These are phyloP conservation scores for Dascillus cervinus DNA, from an alignment of 2,888 invertebrate species.

Conservation along the genomic window DNA sequence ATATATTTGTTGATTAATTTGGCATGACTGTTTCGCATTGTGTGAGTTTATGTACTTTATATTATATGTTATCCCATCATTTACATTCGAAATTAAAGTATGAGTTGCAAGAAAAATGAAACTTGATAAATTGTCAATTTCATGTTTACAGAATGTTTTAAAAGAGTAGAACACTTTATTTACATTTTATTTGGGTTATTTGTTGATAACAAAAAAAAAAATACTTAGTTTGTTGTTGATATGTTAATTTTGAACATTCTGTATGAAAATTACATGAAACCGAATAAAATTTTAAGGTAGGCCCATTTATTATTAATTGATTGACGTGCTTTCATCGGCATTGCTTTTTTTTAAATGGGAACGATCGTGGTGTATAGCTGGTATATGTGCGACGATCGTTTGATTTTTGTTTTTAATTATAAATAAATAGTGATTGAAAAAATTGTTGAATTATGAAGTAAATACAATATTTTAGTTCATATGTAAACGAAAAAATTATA, in stretches of 20 bases:
- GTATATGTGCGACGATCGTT: slow-evolving; percentile 8
- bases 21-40: neutral
- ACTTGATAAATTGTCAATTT: slow-evolving; percentile 6
- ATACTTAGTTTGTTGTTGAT: neutral
- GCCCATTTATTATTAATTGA: slow-evolving; percentile 19
- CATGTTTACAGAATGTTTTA: neutral
- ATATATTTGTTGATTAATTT: neutral
- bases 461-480: neutral
- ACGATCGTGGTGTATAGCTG: slow-evolving; percentile 9
- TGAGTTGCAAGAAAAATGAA: slow-evolving; percentile 3
- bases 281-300: slow-evolving; percentile 12
- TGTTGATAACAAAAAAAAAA: neutral
- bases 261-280: slow-evolving; percentile 7
- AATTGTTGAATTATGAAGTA: slow-evolving; percentile 8
- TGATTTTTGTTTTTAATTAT: slow-evolving; percentile 5
- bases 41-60: neutral
- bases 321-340: slow-evolving; percentile 23
- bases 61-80: neutral
- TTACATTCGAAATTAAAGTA: neutral
- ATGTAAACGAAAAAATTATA: neutral
- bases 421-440: slow-evolving; percentile 7
- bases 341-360: slow-evolving; percentile 12
- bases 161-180: neutral
- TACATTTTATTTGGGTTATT: neutral
- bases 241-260: slow-evolving; percentile 1